Evolutionary conservation across 2,113 vertebrate species (phyloP), one percentile per base, ranked within the genome.

Genomic region (Abramis brama): DNA sequence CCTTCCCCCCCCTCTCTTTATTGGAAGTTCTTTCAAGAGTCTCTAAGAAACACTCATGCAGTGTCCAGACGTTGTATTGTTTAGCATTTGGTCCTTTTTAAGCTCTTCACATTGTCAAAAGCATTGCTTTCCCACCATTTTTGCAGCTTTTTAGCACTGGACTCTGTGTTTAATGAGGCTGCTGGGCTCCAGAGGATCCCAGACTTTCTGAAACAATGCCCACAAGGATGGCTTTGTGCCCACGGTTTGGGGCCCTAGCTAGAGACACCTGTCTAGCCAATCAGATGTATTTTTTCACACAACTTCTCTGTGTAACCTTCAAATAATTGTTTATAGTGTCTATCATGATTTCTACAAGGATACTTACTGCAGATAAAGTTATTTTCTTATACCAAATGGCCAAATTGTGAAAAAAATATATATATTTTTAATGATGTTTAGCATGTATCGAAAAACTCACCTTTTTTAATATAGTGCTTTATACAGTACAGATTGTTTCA

Each of bases 311-410:
- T 94, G 94, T 94, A 95, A 93, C 95, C 93, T 94, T 91, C 90
- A 90, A 92, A 94, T 97, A 97, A 97, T 97, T 97, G 96, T 96
- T 96, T 96, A 97, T 83, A 84, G 96, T 97, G 96, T 95, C 93
- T 95, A 95, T 94, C 93, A 93, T 94, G 55, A 87, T 95, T 94
- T 93, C 93, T 93, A 91, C 92, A 91, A 91, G 93, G 81, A 89
- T 94, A 93, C 92, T 96, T 13, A 4, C 11, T 25, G 73, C 79
- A 83, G 79, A 84, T 77, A 89, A 89, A 89, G 85, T 52, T 11
- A n/a, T 27, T 74, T 86, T 86, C 45, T 36, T 52, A 52, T 85
- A 36, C 50, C 36, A 57, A 77, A 52, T 33, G 13, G 3, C 36
- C 77, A 79, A 81, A 59, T 30, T 21, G 45, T 23, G 66, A 25